These are phyloP conservation scores for Phylloscopus whistleri DNA, from an alignment of 2,113 vertebrate species.

Conservation along the genomic window DNA sequence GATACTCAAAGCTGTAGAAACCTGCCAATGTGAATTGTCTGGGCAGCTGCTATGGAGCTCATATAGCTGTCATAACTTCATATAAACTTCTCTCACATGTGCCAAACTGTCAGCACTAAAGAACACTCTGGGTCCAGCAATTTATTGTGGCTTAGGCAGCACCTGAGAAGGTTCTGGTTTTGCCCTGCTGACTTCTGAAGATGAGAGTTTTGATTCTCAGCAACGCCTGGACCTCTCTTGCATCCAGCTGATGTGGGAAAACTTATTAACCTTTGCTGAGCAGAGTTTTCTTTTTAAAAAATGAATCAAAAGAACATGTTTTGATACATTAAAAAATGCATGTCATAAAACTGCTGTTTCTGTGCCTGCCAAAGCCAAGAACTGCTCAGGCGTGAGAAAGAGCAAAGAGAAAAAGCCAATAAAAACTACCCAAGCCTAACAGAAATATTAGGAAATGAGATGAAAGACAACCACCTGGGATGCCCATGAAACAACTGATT, in stretches of 20 bases:
- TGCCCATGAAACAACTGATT: neutral
- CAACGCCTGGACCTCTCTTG: neutral
- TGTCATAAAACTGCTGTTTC: neutral
- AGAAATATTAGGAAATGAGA: slow-evolving; percentile 5
- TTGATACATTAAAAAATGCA: slow-evolving; percentile 35
- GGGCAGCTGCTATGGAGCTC: neutral
- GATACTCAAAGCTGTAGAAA: neutral
- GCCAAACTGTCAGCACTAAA: neutral
- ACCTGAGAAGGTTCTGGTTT: neutral
- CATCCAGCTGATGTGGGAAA: neutral
- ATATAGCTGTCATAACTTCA: neutral
- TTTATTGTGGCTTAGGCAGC: neutral
- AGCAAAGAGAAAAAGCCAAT: neutral
- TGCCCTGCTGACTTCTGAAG: neutral
- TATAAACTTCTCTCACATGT: neutral
- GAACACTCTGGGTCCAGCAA: neutral
- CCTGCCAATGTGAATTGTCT: neutral
- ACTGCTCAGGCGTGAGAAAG: neutral
- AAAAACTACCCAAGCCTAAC: slow-evolving; percentile 16
- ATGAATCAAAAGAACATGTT: neutral
- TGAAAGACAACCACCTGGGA: neutral
- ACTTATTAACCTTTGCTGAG: slow-evolving; percentile 5
- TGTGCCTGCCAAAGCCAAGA: slow-evolving; percentile 12
- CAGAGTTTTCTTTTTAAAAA: neutral
- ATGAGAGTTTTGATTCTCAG: neutral